These are phyloP conservation scores for Timema cristinae DNA, from an alignment of 2,888 invertebrate species.

Conservation along the genomic window DNA sequence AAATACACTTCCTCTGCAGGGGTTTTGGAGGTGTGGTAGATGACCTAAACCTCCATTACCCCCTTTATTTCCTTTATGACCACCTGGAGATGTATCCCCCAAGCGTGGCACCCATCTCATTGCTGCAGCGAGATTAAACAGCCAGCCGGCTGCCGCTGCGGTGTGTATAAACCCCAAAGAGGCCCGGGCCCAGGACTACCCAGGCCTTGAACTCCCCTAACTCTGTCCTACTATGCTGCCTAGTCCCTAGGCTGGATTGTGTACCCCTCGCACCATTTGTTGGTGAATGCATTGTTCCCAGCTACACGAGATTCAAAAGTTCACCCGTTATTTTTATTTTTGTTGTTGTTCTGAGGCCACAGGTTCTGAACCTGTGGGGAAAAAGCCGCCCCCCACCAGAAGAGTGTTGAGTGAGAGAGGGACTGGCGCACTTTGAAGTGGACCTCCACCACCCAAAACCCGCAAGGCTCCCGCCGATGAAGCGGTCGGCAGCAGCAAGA, in stretches of 20 bases:
- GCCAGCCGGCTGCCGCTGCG: slow-evolving; percentile 66
- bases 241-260: slow-evolving; percentile 50
- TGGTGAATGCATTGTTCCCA: slow-evolving; percentile 57
- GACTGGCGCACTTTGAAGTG: slow-evolving; percentile 72
- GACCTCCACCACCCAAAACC: slow-evolving; percentile 47
- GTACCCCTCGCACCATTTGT: slow-evolving; percentile 58
- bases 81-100: slow-evolving; percentile 33
- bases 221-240: slow-evolving; percentile 43
- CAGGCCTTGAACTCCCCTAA: slow-evolving; percentile 43
- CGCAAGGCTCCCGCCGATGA: slow-evolving; percentile 56
- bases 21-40: slow-evolving; percentile 32
- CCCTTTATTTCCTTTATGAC: slow-evolving; percentile 29
- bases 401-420: slow-evolving; percentile 79
- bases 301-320: slow-evolving; percentile 43
- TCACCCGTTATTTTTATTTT: slow-evolving; percentile 43
- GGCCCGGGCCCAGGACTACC: slow-evolving; percentile 68
- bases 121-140: slow-evolving; percentile 68
- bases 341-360: slow-evolving; percentile 32
- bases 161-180: slow-evolving; percentile 38
- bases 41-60: slow-evolving; percentile 19
- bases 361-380: slow-evolving; percentile 46
- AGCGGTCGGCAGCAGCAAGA: slow-evolving; percentile 49
- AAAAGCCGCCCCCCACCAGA: slow-evolving; percentile 67
- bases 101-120: slow-evolving; percentile 48
- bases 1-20: slow-evolving; percentile 41